phyloP scores from a whole-genome alignment of 2,113 vertebrate genomes.

The Cynocephalus volans region DNA sequence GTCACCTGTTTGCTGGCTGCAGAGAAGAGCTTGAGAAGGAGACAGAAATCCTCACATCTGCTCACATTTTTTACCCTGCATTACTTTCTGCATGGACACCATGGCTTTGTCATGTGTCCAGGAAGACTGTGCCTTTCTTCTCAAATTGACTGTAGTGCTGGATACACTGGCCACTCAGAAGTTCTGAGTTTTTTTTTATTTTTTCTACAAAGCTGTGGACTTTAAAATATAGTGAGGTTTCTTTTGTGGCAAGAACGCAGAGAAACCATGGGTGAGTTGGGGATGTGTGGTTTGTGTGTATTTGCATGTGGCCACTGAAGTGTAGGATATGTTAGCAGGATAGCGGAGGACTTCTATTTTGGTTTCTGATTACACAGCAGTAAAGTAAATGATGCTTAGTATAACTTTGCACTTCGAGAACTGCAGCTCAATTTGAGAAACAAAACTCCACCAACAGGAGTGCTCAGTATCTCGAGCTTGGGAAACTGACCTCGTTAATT shows the following conservation, averaged over 20 bases:
- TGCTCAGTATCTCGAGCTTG: slow-evolving; percentile 59
- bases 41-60: background rate
- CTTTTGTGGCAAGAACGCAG: slow-evolving; percentile 53
- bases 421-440: slow-evolving; percentile 84
- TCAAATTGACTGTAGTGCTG: background rate
- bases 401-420: slow-evolving; percentile 82
- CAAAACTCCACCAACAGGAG: slow-evolving; percentile 81
- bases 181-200: slow-evolving; percentile 69
- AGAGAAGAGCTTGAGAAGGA: background rate
- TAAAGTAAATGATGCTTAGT: slow-evolving; percentile 87
- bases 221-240: slow-evolving; percentile 45
- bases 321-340: slow-evolving; percentile 45
- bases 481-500: slow-evolving; percentile 87
- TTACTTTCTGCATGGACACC: background rate
- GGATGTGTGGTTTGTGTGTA: slow-evolving; percentile 43
- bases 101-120: background rate
- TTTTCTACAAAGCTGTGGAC: slow-evolving; percentile 64
- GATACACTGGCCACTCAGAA: slow-evolving; percentile 75
- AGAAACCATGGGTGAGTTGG: slow-evolving; percentile 57
- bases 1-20: slow-evolving; percentile 5
- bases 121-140: slow-evolving; percentile 52
- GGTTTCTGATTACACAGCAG: slow-evolving; percentile 79
- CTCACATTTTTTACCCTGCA: background rate
- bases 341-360: slow-evolving; percentile 65
- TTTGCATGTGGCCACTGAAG: background rate